Evolutionary conservation across 1,140 invertebrate genomes (phyloP).

Genomic region (Chironomus striatipennis): DNA sequence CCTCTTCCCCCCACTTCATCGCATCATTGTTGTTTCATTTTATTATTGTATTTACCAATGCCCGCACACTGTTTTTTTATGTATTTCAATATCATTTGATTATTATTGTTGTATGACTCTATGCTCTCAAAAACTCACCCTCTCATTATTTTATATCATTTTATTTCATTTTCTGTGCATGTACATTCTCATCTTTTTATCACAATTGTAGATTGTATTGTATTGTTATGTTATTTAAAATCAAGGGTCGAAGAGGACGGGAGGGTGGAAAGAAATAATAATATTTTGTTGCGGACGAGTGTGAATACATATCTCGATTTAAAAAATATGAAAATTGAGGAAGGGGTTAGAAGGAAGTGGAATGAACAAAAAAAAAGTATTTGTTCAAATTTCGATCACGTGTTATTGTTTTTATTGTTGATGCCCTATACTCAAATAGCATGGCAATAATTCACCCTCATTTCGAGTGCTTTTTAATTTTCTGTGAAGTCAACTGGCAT

Average conservation of each 20-base stretch:
- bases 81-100: neutral
- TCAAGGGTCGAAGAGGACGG: neutral
- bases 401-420: neutral
- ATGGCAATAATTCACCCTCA: slow-evolving; percentile 12
- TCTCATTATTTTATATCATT: neutral
- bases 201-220: no score
- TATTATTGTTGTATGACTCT: neutral
- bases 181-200: neutral
- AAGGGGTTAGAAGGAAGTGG: no score
- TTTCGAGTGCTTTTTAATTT: slow-evolving; percentile 20
- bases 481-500: slow-evolving; percentile 15
- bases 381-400: neutral
- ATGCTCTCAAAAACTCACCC: neutral
- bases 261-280: no score
- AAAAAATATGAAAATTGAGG: no score
- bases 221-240: no score
- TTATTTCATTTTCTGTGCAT: neutral
- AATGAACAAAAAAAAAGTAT: neutral
- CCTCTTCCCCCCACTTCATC: neutral
- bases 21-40: neutral
- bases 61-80: slow-evolving; percentile 1
- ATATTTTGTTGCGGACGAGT: no score
- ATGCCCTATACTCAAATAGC: neutral
- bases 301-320: no score
- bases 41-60: neutral